Evolutionary conservation across 2,797 vertebrate species (phyloP), one percentile per base, ranked within the genome.

Genomic region (Peromyscus eremicus): DNA sequence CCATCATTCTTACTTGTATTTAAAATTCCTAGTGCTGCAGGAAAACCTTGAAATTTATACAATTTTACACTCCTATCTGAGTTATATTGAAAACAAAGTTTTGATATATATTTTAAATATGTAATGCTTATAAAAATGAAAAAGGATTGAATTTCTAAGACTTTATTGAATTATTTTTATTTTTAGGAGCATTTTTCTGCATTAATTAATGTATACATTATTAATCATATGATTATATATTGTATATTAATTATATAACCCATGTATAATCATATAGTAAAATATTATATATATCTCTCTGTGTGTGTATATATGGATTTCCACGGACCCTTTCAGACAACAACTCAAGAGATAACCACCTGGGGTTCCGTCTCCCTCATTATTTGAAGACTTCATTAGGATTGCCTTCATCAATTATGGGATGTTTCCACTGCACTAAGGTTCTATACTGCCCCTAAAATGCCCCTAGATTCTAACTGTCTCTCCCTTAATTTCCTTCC

Each of bases 1-100:
- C 81, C 21, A 92, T 96, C 25, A 91, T 86, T 95, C 32, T 88
- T 87, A 40, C 27, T 88, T 94, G 8, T 82, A 89, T 12, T 80
- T 96, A 95, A 89, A 94, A 86, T 70, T 17, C 64, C 57, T 6
- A 96, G 10, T 10, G 46, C 8, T 81, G 1, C 25, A 96, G 25
- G 12, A 94, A 46, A 91, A 90, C 29, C 27, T 40, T 86, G 25
- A 93, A 90, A 79, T 95, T 95, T 76, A 94, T 32, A 49, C 37
- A 91, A 12, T 75, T 91, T 73, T 75, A 11, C 92, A 88, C 88
- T 88, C 82, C 87, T 90, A 12, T 40, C 96, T 43, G 66, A 57
- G 49, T 25, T 17, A 89, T 80, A 87, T 73, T 5, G 7, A 95
- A 95, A 79, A 81, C 84, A 0, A 1, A 71, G 21, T 91, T 90